These are phyloP conservation scores for Temnothorax rugatulus DNA, from an alignment of 2,888 invertebrate genomes.

Conservation along the genomic window DNA sequence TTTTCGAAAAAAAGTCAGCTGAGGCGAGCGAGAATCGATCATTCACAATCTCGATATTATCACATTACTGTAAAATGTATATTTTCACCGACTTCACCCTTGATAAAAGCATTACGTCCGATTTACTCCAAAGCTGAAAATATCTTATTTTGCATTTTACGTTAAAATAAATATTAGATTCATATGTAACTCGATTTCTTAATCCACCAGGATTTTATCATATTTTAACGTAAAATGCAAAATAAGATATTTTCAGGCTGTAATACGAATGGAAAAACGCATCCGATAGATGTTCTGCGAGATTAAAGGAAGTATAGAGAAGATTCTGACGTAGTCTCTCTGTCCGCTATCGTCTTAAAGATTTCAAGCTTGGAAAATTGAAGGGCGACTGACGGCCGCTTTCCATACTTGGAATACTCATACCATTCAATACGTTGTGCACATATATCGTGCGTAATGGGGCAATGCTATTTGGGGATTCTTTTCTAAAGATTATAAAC, in stretches of 20 bases:
- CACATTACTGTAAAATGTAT: background rate
- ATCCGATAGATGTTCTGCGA: conserved; percentile 6
- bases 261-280: background rate
- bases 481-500: background rate
- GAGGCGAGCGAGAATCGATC: background rate
- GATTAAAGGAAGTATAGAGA: background rate
- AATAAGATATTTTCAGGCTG: background rate
- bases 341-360: conserved; percentile 25
- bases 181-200: background rate
- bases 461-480: background rate
- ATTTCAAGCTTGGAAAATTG: conserved; percentile 48
- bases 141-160: background rate
- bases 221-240: background rate
- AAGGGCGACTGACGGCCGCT: background rate
- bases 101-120: background rate
- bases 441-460: background rate
- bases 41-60: background rate
- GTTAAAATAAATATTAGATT: background rate
- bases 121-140: background rate
- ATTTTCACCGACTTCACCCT: background rate
- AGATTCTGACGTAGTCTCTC: background rate
- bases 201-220: background rate
- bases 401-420: background rate
- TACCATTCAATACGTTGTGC: no score
- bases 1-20: background rate